phyloP scores from a whole-genome alignment of 2,888 invertebrate species.

The Lysandra bellargus region DNA sequence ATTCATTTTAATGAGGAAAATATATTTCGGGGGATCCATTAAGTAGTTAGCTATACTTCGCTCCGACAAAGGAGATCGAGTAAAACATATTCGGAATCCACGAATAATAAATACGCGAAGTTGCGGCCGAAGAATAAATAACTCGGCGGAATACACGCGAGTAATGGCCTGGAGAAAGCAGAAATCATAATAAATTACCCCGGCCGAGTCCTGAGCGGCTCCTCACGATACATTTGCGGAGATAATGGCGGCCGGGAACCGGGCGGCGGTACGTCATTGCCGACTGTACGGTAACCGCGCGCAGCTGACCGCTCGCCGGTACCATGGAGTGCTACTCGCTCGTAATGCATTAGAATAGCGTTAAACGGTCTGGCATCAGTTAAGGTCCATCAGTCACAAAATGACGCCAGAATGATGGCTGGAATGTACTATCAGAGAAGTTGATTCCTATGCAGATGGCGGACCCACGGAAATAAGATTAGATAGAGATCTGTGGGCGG shows the following conservation, averaged over 20 bases:
- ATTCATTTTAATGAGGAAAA: constrained; percentile 17
- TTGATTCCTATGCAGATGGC: too few species aligned
- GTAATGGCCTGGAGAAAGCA: constrained; percentile 19
- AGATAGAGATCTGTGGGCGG: too few species aligned
- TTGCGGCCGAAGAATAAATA: constrained; percentile 13
- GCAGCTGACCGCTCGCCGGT: background rate
- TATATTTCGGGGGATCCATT: constrained; percentile 16
- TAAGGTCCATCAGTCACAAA: too few species aligned
- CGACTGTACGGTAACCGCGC: background rate
- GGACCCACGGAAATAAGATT: too few species aligned
- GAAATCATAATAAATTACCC: constrained; percentile 25
- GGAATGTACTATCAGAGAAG: too few species aligned
- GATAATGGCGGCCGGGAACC: background rate
- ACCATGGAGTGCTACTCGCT: too few species aligned
- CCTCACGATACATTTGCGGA: background rate
- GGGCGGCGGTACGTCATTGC: background rate
- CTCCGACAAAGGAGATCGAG: constrained; percentile 3
- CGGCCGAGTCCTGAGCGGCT: background rate
- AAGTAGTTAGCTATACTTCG: constrained; percentile 8
- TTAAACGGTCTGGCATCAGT: too few species aligned
- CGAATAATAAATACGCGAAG: constrained; percentile 10
- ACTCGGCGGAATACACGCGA: background rate
- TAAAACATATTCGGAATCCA: constrained; percentile 10
- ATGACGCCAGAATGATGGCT: too few species aligned
- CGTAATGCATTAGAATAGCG: too few species aligned